Percentiles rank a stretch among this genome's conserved stretches.
These are phyloP conservation scores for Tinea pellionella DNA, from an alignment of 2,888 invertebrate genomes.

Conservation along the genomic window DNA sequence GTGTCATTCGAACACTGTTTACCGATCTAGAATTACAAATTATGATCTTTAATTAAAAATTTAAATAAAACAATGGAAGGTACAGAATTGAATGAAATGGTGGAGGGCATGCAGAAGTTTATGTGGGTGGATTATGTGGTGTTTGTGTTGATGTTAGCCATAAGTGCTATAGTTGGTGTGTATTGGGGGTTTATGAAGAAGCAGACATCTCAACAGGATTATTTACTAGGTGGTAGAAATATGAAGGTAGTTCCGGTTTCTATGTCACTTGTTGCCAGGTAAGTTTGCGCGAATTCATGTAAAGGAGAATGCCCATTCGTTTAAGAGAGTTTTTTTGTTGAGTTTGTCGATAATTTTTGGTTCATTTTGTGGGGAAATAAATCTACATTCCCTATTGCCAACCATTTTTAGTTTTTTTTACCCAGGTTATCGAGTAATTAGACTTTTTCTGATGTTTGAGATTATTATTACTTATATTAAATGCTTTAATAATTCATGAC, in stretches of 20 bases:
- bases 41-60: neutral
- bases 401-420: too few relatives aligned
- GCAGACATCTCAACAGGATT: conserved; percentile 73
- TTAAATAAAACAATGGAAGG: conserved; percentile 20
- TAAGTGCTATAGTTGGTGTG: conserved; percentile 83
- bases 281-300: conserved; percentile 25
- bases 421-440: too few relatives aligned
- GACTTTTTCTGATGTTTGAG: too few relatives aligned
- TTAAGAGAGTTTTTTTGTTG: too few relatives aligned
- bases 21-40: neutral
- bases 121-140: conserved; percentile 82
- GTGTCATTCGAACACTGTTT: neutral
- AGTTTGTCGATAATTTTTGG: too few relatives aligned
- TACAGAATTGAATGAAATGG: conserved; percentile 54
- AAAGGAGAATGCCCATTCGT: too few relatives aligned
- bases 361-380: too few relatives aligned
- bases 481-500: too few relatives aligned
- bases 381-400: too few relatives aligned
- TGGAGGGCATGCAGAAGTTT: conserved; percentile 72
- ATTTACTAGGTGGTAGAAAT: conserved; percentile 83
- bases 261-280: conserved; percentile 88
- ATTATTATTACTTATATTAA: too few relatives aligned
- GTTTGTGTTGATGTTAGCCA: conserved; percentile 79
- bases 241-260: conserved; percentile 87
- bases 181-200: conserved; percentile 83